Evolutionary conservation across 2,797 vertebrate species (phyloP).

Genomic region (Takifugu ocellatus): DNA sequence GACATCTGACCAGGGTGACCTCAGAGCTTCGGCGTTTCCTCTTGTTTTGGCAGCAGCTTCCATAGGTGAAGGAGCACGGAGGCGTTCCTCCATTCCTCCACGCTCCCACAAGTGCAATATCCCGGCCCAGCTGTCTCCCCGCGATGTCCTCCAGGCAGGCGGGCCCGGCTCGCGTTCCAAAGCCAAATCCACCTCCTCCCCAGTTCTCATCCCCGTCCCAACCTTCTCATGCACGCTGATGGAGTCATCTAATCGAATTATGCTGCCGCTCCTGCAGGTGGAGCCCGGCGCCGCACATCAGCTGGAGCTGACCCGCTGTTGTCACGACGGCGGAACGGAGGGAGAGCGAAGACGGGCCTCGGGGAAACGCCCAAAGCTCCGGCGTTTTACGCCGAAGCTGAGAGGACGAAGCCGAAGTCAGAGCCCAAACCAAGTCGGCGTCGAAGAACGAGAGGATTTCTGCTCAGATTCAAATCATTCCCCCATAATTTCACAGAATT

Average conservation of each 20-base stretch:
- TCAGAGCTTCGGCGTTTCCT: constrained; percentile 53
- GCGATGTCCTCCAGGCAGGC: constrained; percentile 38
- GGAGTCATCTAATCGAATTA: constrained; percentile 13
- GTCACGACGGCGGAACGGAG: background rate
- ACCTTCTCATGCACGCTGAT: constrained; percentile 24
- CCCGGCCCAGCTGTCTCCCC: constrained; percentile 52
- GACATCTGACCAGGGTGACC: constrained; percentile 41
- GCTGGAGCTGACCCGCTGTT: constrained; percentile 35
- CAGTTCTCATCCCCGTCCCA: constrained; percentile 39
- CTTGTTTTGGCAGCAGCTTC: constrained; percentile 42
- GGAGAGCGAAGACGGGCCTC: constrained; percentile 13
- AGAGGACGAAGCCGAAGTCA: constrained; percentile 27
- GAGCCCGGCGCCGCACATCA: constrained; percentile 24
- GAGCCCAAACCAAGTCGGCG: too few species aligned
- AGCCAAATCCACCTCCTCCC: constrained; percentile 45
- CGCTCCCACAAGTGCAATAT: constrained; percentile 46
- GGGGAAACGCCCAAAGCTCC: background rate
- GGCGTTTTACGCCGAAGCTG: background rate
- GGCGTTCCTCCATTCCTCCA: constrained; percentile 46
- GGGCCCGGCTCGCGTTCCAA: constrained; percentile 32
- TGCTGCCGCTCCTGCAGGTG: constrained; percentile 44
- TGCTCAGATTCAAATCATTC: background rate
- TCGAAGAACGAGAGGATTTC: background rate
- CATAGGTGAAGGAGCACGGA: constrained; percentile 37
- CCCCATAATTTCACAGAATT: too few species aligned